Evolutionary conservation across 2,888 invertebrate genomes (phyloP), one percentile per base, ranked within the genome.

Genomic region (Drymonia ruficornis): DNA sequence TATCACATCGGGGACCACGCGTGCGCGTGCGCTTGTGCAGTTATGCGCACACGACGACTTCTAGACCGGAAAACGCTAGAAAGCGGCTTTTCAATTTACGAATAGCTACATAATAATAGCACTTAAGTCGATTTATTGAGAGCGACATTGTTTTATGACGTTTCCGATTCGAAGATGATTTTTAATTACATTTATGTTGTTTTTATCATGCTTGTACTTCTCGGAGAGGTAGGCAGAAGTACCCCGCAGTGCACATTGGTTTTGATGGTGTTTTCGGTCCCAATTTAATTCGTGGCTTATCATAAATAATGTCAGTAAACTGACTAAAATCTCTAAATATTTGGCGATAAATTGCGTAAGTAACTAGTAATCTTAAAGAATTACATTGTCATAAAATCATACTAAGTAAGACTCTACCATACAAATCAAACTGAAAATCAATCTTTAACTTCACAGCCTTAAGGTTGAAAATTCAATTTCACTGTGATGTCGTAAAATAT

Each of bases 41-140:
- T 77, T 83, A 88, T 87, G 89, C 87, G 82, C 86, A 82, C 72
- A 64, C 80, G 80, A 72, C 76, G 79, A 72, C 87, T 87, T 90
- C 80, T 89, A 87, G 91, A 92, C 91, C 91, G 91, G 91, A 91
- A 92, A 91, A 90, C 87, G 77, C 83, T 91, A 91, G 91, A 92
- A 92, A 92, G 91, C 91, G 86, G 87, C 90, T 90, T 91, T 91
- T 91, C 89, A 89, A 89, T 90, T 88, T 84, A 81, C 88, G 82
- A 90, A 92, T 90, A 91, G 83, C 91, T 89, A 85, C 88, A 89
- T 89, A 89, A 84, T 85, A 83, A 84, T 80, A 74, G 77, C 73
- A 75, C 50, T 66, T 61, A 59, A 50, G 62, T 36, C 64, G 61
- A 71, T 76, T 65, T 73, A 77, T 57, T 64, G 67, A 56, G 65